These are phyloP conservation scores for Platanista minor DNA, from an alignment of 2,113 vertebrate species.

Conservation along the genomic window DNA sequence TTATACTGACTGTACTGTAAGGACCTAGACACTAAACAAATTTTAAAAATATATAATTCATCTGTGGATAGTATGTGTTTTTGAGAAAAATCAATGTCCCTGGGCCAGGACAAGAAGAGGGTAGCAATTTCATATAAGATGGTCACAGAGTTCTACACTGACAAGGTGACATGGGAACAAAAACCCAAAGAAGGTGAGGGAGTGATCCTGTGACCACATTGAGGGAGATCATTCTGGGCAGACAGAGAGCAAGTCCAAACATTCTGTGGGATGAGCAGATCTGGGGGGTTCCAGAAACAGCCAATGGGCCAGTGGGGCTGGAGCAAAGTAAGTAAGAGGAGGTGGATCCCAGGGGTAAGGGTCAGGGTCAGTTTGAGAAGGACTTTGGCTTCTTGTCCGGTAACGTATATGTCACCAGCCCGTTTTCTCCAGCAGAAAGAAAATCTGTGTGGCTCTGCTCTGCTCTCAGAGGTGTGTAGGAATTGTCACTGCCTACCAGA, in stretches of 20 bases:
- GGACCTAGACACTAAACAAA: neutral
- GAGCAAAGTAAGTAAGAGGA: neutral
- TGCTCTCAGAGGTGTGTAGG: neutral
- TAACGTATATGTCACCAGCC: neutral
- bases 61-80: neutral
- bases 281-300: neutral
- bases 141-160: neutral
- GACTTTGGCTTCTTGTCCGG: neutral
- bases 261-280: neutral
- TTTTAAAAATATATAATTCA: neutral
- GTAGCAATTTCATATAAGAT: neutral
- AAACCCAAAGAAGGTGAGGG: neutral
- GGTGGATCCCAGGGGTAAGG: accelerated
- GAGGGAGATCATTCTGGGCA: neutral
- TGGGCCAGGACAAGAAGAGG: neutral
- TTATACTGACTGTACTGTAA: neutral
- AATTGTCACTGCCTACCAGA: neutral
- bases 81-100: neutral
- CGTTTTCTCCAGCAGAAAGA: neutral
- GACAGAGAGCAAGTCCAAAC: neutral
- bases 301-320: neutral
- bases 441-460: neutral
- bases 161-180: neutral
- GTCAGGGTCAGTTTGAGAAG: neutral
- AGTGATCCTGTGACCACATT: accelerated